These are phyloP conservation scores for Spialia ferax DNA, from an alignment of 2,888 invertebrate species.

Conservation along the genomic window DNA sequence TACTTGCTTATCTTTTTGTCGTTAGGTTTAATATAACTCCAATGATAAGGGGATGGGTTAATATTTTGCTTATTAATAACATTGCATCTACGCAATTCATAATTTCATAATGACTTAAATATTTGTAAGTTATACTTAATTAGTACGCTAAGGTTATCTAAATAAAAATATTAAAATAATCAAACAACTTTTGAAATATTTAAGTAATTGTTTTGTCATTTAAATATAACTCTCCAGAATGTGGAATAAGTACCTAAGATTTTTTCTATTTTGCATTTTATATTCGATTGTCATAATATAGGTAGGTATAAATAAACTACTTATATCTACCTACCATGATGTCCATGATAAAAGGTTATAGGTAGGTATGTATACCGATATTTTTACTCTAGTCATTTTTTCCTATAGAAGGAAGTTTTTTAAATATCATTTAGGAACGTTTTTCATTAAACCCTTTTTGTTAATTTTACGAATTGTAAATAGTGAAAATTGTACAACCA, in stretches of 20 bases:
- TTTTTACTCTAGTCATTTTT: slow-evolving; percentile 22
- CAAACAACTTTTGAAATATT: not conserved
- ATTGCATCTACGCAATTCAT: not conserved
- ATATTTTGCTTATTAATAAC: slow-evolving; percentile 6
- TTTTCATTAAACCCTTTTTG: not conserved
- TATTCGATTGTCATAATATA: too few relatives aligned
- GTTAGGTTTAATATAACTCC: not conserved
- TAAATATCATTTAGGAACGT: not conserved
- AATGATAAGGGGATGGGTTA: not conserved
- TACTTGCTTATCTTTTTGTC: slow-evolving; percentile 1
- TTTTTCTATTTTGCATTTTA: too few relatives aligned
- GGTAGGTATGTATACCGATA: too few relatives aligned
- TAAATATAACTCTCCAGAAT: too few relatives aligned
- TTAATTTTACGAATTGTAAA: too few relatives aligned
- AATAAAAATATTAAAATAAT: too few relatives aligned
- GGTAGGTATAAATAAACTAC: too few relatives aligned
- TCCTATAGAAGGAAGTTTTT: slow-evolving; percentile 2
- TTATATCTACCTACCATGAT: too few relatives aligned
- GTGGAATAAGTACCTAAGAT: too few relatives aligned
- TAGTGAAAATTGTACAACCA: too few relatives aligned
- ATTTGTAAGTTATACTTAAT: not conserved
- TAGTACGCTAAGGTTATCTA: too few relatives aligned
- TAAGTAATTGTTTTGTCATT: too few relatives aligned
- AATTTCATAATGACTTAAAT: not conserved
- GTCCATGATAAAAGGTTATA: slow-evolving; percentile 3